phyloP scores from a whole-genome alignment of 2,113 vertebrate genomes.

The Pontoporia blainvillei region DNA sequence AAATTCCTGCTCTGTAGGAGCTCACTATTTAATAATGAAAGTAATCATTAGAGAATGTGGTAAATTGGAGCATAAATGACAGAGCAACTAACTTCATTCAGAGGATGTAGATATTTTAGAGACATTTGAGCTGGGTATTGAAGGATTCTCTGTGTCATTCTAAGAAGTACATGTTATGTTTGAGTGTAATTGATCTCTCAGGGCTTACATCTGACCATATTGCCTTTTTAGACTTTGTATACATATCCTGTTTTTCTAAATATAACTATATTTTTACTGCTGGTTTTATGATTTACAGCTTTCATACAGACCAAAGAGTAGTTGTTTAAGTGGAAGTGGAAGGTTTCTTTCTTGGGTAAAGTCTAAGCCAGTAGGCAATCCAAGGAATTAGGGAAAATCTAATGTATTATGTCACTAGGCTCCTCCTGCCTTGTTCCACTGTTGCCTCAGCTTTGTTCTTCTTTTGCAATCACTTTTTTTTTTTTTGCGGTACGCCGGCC shows the following conservation, averaged over 20 bases:
- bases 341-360: not conserved
- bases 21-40: not conserved
- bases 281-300: not conserved
- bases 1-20: not conserved
- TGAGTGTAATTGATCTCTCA: not conserved
- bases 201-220: not conserved
- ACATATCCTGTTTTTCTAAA: not conserved
- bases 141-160: not conserved
- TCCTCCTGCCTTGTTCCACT: not conserved
- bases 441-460: not conserved
- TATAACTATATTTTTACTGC: not conserved
- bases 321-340: not conserved
- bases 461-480: not conserved
- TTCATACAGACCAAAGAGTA: not conserved
- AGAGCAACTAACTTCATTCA: not conserved
- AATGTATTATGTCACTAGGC: not conserved
- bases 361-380: not conserved
- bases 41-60: not conserved
- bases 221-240: not conserved
- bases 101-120: not conserved
- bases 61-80: not conserved
- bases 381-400: not conserved
- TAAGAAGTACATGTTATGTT: not conserved
- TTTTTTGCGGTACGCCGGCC: too few species aligned
- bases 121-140: conserved; percentile 46